Evolutionary conservation across 1,140 invertebrate species (phyloP), one percentile per base, ranked within the genome.

Genomic region (Phortica variegata): DNA sequence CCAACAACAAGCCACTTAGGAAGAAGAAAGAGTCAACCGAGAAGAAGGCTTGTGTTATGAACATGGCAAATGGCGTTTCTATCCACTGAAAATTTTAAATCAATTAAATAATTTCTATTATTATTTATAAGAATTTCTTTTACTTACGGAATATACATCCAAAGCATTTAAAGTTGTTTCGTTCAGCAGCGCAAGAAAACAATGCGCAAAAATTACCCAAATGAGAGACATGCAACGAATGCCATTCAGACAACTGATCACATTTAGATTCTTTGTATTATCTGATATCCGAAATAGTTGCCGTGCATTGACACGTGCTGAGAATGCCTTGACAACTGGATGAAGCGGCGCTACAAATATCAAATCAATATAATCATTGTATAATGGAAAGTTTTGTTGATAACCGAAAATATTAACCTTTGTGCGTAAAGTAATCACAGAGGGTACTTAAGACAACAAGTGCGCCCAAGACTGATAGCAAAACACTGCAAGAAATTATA

Each of bases 1-100:
- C 77, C 60, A 85, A 81, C 20, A 86, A 77, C 56, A 86, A 84
- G 8, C 83, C 84, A 62, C 84, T 83, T 5, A 86, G 60, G 47
- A 85, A 77, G 21, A 86, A 74, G 68, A 86, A 86, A n/a, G 82
- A 83, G 58, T 86, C 85, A 3, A 86, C 85, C 12, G 85, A 61
- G 4, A 85, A 63, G 1, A 82, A 78, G 3, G 81, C 81, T 60
- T 78, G 78, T 5, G 82, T 49, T 2, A 77, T 52, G 33, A 82
- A 79, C 51, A 82, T 82, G 5, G 80, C 79, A 54, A 1, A 83
- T 81, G 3, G 79, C 58, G 18, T 80, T 59, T 3, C 66, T 61
- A 0, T 58, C 77, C 4, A 66, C 49, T 9, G 15, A 47, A 12
- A 80, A 56, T 51, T 71, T 65, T 33, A 76, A 38, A 29, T 3